Conservation (phyloP, 2,888 invertebrate species). For the Tetranychus piercei region DNA sequence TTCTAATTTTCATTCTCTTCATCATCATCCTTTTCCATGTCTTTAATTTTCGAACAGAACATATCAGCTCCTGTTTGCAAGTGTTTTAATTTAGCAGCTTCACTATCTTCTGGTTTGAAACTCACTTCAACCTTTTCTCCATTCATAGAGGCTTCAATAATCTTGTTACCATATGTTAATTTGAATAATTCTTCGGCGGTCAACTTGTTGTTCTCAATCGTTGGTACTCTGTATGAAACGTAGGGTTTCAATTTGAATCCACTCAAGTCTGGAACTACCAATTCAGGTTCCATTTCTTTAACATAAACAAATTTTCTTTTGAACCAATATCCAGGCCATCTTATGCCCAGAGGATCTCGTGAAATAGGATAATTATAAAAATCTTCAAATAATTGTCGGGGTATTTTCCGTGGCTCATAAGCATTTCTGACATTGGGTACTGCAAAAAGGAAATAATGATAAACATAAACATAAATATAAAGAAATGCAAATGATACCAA, state of each 20-base stretch:
- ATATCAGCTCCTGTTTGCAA: conserved; percentile 21
- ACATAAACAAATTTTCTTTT: conserved; percentile 32
- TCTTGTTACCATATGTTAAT: conserved; percentile 23
- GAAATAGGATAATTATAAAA: conserved; percentile 20
- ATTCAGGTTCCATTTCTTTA: conserved; percentile 73
- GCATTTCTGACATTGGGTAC: neutral
- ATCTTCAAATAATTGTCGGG: conserved; percentile 16
- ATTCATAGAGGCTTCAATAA: conserved; percentile 24
- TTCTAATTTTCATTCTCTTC: too few species aligned
- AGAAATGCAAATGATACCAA: too few species aligned
- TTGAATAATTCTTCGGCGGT: conserved; percentile 44
- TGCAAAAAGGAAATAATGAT: neutral
- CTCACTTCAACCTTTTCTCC: conserved; percentile 9
- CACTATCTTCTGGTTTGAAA: conserved; percentile 13
- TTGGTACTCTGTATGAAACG: conserved; percentile 63
- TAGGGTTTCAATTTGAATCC: conserved; percentile 71
- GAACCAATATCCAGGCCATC: conserved; percentile 22
- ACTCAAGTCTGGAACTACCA: conserved; percentile 73
- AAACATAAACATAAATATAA: neutral
- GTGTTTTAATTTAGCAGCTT: conserved; percentile 13
- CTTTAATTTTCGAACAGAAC: neutral
- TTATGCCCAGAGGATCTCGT: conserved; percentile 19
- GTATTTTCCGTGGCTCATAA: conserved; percentile 26
- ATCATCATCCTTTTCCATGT: neutral
- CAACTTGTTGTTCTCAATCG: conserved; percentile 58